These are phyloP conservation scores for Hoplodrina blanda DNA, from an alignment of 2,888 invertebrate genomes.

Conservation along the genomic window DNA sequence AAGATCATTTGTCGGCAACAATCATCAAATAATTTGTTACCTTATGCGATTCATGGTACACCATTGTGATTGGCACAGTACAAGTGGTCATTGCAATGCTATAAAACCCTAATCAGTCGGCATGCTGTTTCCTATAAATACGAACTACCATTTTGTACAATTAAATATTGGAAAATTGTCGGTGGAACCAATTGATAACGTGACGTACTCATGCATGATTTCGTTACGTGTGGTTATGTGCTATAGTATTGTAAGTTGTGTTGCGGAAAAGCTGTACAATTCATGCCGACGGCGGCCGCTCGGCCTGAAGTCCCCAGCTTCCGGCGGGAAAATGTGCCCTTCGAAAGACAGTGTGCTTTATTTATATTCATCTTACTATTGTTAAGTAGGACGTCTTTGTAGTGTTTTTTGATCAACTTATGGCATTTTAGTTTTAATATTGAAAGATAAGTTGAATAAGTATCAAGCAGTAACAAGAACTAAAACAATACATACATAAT, in stretches of 20 bases:
- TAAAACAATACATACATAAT: background rate
- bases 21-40: constrained; percentile 24
- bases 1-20: constrained; percentile 4
- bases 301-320: background rate
- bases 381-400: background rate
- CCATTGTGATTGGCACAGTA: background rate
- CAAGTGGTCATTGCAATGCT: constrained; percentile 21
- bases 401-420: too few species aligned
- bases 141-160: background rate
- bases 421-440: too few species aligned
- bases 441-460: too few species aligned
- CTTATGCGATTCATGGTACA: constrained; percentile 1
- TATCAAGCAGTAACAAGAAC: background rate
- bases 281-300: background rate
- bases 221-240: background rate
- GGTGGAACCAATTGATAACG: too few species aligned
- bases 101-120: constrained; percentile 15
- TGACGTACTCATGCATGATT: too few species aligned
- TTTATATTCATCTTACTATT: background rate
- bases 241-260: background rate
- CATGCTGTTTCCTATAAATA: background rate
- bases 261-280: background rate
- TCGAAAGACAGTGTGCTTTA: too few species aligned
- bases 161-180: background rate
- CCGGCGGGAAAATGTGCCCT: background rate